Percentiles rank a stretch among this genome's conserved stretches.
Evolutionary conservation across 2,888 invertebrate genomes (phyloP).

Genomic region (Sminthurides aquaticus): DNA sequence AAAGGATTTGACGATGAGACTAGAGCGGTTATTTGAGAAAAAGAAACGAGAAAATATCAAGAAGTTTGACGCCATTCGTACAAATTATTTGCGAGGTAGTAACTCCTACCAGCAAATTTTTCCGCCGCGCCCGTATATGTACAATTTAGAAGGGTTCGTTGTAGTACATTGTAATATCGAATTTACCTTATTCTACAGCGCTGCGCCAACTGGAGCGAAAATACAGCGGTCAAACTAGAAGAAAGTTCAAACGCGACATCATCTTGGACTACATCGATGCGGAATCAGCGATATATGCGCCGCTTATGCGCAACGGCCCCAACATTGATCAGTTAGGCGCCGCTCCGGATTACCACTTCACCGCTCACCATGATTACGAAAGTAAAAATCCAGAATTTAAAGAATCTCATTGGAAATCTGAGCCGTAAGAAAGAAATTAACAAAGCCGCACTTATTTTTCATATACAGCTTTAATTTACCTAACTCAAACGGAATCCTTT

Average conservation of each 20-base stretch:
- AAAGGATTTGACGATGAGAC: conserved; percentile 47
- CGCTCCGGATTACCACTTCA: conserved; percentile 26
- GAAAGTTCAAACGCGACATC: conserved; percentile 50
- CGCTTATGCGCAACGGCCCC: conserved; percentile 58
- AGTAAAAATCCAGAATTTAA: conserved; percentile 7
- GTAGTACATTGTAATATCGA: too few relatives aligned
- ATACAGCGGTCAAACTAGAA: conserved; percentile 38
- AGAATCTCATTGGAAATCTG: neutral
- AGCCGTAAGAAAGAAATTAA: too few relatives aligned
- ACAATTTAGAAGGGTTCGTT: too few relatives aligned
- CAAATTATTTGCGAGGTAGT: conserved; percentile 45
- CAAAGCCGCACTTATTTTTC: neutral
- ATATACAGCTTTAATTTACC: conserved; percentile 9
- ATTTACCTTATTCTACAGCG: conserved; percentile 12
- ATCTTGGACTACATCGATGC: conserved; percentile 53
- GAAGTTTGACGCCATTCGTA: conserved; percentile 55
- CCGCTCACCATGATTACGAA: conserved; percentile 17
- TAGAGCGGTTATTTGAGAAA: conserved; percentile 52
- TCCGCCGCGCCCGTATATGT: too few relatives aligned
- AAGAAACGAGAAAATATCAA: conserved; percentile 54
- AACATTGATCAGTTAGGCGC: conserved; percentile 25
- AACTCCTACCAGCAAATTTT: neutral
- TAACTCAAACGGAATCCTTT: conserved; percentile 22
- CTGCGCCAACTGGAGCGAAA: conserved; percentile 33
- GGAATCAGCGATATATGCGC: conserved; percentile 58